A percentile compares a stretch with the other conserved stretches of the same genome.
Evolutionary conservation across 2,888 invertebrate genomes (phyloP).

Genomic region (Folsomia candida): DNA sequence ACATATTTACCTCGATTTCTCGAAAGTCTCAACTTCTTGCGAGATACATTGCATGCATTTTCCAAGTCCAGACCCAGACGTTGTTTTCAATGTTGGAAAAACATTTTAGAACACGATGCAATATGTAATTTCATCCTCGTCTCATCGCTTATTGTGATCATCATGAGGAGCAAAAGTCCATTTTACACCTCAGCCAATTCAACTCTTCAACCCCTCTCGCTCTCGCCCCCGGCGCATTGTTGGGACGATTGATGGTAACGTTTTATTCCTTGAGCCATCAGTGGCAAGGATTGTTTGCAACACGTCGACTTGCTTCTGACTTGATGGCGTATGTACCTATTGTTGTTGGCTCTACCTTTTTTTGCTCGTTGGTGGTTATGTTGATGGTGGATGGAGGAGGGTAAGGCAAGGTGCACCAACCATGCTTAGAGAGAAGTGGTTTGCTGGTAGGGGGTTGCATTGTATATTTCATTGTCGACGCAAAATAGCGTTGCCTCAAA

Average conservation of each 20-base stretch:
- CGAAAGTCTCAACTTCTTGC: too few species aligned
- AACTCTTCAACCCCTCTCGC: background rate
- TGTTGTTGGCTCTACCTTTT: background rate
- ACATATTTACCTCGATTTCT: too few species aligned
- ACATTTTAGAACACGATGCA: background rate
- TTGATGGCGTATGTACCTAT: background rate
- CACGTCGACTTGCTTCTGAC: background rate
- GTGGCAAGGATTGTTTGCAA: background rate
- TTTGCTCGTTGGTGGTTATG: background rate
- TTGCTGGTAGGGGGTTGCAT: background rate
- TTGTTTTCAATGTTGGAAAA: background rate
- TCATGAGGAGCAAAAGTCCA: too few species aligned
- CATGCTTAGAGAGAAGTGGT: background rate
- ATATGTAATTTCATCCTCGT: background rate
- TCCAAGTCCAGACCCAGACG: too few species aligned
- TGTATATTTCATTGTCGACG: background rate
- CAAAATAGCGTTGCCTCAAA: background rate
- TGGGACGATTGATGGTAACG: background rate
- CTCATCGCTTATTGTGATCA: too few species aligned
- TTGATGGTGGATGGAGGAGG: background rate
- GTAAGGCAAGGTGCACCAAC: background rate
- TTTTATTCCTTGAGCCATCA: background rate
- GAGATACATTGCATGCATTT: too few species aligned
- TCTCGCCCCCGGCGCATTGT: background rate
- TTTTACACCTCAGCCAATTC: background rate